Conservation (phyloP, 2,113 vertebrate species). For the Anarhynchus alexandrinus region DNA sequence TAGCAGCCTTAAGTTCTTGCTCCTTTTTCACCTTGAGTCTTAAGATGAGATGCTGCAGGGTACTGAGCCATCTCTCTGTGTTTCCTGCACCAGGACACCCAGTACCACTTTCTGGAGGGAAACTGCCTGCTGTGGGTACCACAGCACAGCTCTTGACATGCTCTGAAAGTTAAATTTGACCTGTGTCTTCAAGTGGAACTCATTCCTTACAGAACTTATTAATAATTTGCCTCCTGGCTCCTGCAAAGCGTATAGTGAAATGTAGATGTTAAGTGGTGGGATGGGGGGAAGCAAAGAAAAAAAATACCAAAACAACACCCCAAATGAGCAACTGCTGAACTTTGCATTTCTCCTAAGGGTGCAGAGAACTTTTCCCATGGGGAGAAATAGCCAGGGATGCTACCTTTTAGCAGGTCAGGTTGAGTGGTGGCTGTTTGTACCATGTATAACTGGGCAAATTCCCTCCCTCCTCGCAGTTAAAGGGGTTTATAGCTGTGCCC, state of each 20-base stretch:
- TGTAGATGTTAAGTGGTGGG: background rate
- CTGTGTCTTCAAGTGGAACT: background rate
- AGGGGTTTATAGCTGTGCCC: background rate
- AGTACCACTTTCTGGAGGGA: background rate
- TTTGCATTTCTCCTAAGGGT: no score
- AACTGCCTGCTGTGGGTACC: background rate
- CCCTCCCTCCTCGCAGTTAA: background rate
- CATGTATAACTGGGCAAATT: background rate
- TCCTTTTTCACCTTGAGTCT: slow-evolving; percentile 8
- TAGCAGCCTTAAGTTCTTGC: background rate
- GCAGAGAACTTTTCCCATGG: no score
- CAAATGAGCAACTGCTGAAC: background rate
- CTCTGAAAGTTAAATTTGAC: background rate
- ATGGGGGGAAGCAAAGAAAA: background rate
- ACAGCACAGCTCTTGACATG: background rate
- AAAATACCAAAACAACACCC: background rate
- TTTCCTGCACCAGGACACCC: background rate
- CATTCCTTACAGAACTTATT: background rate
- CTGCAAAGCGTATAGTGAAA: background rate
- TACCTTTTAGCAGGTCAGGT: background rate
- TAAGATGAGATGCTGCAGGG: background rate
- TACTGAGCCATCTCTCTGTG: background rate
- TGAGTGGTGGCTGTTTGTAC: background rate
- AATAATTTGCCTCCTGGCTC: background rate
- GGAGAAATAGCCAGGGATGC: background rate